Evolutionary conservation across 2,113 vertebrate genomes (phyloP), one percentile per base, ranked within the genome.

Genomic region (Boleophthalmus pectinirostris): DNA sequence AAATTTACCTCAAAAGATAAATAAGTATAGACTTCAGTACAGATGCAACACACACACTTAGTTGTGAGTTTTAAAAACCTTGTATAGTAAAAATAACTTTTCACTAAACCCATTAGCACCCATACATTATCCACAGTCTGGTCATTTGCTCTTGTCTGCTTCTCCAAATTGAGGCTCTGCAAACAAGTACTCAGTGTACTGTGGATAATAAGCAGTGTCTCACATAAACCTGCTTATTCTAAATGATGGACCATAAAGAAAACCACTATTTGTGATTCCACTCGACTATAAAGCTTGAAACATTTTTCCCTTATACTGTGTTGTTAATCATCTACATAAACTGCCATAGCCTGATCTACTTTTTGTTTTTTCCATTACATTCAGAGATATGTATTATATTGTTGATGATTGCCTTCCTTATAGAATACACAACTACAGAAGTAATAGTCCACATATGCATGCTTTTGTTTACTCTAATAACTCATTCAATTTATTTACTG

Each of bases 121-220:
- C 23, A 25, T 25, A 25, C 23, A 58, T 58, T 25, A 25, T 58
- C 56, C 56, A 58, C 21, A 25, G 23, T 25, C 56, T 58, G 51
- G 56, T 25, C 21, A 24, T 58, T 58, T 58, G 10, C 56, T 53
- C 20, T 20, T 13, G 23, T 57, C 56, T 57, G 56, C 56, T 58
- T 58, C 56, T 58, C 12, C 56, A 58, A 58, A 58, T 58, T 24
- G 23, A 58, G 12, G 56, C 56, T 58, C 23, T 58, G 56, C 56
- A 58, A 58, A 58, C 13, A 58, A 58, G 23, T 25, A 54, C 51
- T 54, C n/a, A 54, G 38, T 43, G 51, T n/a, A 25, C 56, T 23
- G n/a, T 13, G 18, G 7, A 56, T 23, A 56, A 56, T 10, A 51
- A 51, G 3, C 3, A 56, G n/a, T 23, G 53, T 23, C 56, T 25